Conservation (phyloP, 1,140 invertebrate genomes). For the Trichogramma pretiosum region DNA sequence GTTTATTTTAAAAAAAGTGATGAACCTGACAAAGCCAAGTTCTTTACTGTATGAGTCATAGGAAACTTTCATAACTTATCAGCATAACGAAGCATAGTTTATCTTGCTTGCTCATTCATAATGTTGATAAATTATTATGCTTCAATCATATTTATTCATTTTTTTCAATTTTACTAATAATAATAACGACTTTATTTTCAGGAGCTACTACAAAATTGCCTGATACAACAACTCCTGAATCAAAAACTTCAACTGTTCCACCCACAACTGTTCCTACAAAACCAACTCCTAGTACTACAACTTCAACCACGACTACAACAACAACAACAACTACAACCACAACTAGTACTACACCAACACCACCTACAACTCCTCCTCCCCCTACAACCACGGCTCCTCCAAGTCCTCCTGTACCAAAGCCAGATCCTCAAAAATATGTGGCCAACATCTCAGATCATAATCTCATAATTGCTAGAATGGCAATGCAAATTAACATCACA, state of each 20-base stretch:
- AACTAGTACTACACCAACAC: constrained; percentile 20
- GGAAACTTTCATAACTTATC: not conserved
- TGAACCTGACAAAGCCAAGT: constrained; percentile 1
- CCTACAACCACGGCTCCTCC: constrained; percentile 21
- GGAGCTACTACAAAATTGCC: constrained; percentile 4
- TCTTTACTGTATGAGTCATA: not conserved
- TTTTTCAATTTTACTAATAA: not conserved
- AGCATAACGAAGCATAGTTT: too few species aligned
- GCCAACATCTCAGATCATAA: constrained; percentile 44
- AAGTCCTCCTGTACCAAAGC: constrained; percentile 28
- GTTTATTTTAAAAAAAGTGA: too few species aligned
- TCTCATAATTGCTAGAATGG: constrained; percentile 56
- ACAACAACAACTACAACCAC: constrained; percentile 18
- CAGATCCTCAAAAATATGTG: constrained; percentile 42
- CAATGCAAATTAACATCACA: constrained; percentile 52
- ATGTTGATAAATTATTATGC: too few species aligned
- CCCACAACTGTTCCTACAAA: constrained; percentile 20
- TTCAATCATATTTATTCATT: not conserved
- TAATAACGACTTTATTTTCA: not conserved
- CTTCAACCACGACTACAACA: constrained; percentile 23
- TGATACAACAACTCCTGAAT: constrained; percentile 24
- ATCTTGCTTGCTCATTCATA: too few species aligned
- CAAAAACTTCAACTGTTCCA: constrained; percentile 13
- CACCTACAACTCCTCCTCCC: constrained; percentile 16
- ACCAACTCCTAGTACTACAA: constrained; percentile 22